These are phyloP conservation scores for Popillia japonica DNA, from an alignment of 1,140 invertebrate genomes.

Conservation along the genomic window DNA sequence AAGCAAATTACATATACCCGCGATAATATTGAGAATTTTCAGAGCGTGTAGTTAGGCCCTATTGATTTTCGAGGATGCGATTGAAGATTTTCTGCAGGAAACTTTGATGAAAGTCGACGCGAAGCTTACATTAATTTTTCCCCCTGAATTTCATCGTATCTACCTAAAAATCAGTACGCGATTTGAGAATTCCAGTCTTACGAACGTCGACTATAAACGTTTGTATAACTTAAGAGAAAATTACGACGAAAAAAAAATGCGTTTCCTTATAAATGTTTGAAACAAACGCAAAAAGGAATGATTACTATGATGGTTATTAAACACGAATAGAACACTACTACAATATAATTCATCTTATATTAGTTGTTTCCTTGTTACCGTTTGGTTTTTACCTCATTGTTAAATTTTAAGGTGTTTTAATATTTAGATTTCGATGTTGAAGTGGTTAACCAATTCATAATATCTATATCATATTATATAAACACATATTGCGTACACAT, in stretches of 20 bases:
- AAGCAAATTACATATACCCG: not conserved
- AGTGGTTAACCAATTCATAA: conserved; percentile 31
- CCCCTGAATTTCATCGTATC: not conserved
- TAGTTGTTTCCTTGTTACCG: not conserved
- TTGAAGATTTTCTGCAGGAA: not conserved
- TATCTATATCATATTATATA: not conserved
- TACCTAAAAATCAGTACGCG: conserved; percentile 27
- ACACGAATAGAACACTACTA: not conserved
- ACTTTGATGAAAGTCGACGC: not conserved
- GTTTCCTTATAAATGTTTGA: conserved; percentile 1
- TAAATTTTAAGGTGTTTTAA: conserved; percentile 23
- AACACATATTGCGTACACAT: not conserved
- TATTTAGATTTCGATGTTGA: conserved; percentile 23
- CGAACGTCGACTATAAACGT: not conserved
- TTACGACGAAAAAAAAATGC: not conserved
- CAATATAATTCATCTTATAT: not conserved
- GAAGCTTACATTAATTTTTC: conserved; percentile 9
- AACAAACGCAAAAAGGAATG: conserved; percentile 9
- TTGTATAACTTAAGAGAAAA: not conserved
- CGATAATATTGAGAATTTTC: conserved; percentile 22
- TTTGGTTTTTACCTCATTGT: conserved; percentile 13
- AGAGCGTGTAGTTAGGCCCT: conserved; percentile 19
- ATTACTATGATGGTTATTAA: conserved; percentile 19
- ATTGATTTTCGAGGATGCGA: conserved; percentile 20
- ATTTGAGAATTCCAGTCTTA: conserved; percentile 2